Percentiles rank a stretch among this genome's conserved stretches.
phyloP scores from a whole-genome alignment of 2,113 vertebrate genomes.

The Hypocryptadius cinnamomeus region DNA sequence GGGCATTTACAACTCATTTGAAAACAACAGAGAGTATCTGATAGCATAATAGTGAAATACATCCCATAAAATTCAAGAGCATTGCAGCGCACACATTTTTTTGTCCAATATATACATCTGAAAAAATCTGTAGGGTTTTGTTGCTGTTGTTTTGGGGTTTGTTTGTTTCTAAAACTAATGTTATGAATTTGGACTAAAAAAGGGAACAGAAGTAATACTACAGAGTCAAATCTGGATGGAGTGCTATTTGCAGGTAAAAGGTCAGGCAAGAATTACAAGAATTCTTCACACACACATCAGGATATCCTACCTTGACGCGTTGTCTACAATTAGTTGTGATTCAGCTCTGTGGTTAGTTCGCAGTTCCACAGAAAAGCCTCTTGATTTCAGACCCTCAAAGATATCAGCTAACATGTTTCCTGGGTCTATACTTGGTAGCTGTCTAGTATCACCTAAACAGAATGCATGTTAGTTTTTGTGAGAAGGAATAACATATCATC shows the following conservation, averaged over 20 bases:
- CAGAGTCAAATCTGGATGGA: background rate
- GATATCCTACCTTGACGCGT: constrained; percentile 73
- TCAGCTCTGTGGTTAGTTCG: constrained; percentile 82
- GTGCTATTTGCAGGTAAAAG: background rate
- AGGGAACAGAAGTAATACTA: background rate
- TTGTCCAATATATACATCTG: background rate
- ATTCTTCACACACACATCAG: background rate
- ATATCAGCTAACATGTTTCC: constrained; percentile 78
- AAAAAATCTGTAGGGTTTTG: background rate
- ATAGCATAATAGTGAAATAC: background rate
- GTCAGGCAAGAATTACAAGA: background rate
- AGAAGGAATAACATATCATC: background rate
- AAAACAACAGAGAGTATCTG: background rate
- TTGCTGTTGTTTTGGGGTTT: background rate
- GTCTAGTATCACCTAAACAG: constrained; percentile 77
- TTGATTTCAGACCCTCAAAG: constrained; percentile 67
- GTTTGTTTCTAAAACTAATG: background rate
- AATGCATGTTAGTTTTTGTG: background rate
- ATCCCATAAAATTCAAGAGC: background rate
- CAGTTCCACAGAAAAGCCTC: constrained; percentile 74
- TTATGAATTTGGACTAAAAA: background rate
- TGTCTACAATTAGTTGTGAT: constrained; percentile 79
- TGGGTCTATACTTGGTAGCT: constrained; percentile 83
- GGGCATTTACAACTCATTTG: background rate
- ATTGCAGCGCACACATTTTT: background rate